These are phyloP conservation scores for Neodiprion pinetum DNA, from an alignment of 1,140 invertebrate species.

Conservation along the genomic window DNA sequence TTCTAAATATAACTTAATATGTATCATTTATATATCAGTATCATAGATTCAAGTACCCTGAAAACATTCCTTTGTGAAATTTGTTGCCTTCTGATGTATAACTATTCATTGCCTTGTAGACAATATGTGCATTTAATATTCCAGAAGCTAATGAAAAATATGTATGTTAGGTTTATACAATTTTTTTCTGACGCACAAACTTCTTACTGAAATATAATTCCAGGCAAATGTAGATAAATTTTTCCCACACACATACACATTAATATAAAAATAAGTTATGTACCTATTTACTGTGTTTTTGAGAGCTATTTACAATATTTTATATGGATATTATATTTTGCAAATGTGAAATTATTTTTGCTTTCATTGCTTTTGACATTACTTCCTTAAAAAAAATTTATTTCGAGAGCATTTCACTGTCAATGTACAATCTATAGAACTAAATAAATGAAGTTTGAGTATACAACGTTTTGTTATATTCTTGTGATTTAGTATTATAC, in stretches of 20 bases:
- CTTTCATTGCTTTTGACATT: neutral
- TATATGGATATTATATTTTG: slow-evolving; percentile 5
- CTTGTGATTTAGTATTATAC: too few species aligned
- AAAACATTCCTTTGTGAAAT: too few species aligned
- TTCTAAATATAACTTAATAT: too few species aligned
- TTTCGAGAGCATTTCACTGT: neutral
- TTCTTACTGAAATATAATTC: too few species aligned
- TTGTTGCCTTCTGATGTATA: neutral
- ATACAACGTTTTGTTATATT: neutral
- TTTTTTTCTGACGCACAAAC: too few species aligned
- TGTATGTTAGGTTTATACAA: neutral
- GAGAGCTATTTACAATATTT: slow-evolving; percentile 1
- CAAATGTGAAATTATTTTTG: neutral
- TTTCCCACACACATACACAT: too few species aligned
- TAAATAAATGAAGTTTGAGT: neutral
- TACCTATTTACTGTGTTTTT: too few species aligned
- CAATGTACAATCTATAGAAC: neutral
- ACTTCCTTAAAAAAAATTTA: neutral
- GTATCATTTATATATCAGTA: too few species aligned
- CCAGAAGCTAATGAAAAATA: neutral
- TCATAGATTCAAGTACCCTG: too few species aligned
- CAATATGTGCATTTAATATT: neutral
- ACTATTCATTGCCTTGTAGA: neutral
- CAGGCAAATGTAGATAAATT: too few species aligned
- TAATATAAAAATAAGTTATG: too few species aligned